Base-by-base conservation (phyloP, 30 jellyfish, hydroid and myxozoan species). In the Sanderia malayensis region DNA sequence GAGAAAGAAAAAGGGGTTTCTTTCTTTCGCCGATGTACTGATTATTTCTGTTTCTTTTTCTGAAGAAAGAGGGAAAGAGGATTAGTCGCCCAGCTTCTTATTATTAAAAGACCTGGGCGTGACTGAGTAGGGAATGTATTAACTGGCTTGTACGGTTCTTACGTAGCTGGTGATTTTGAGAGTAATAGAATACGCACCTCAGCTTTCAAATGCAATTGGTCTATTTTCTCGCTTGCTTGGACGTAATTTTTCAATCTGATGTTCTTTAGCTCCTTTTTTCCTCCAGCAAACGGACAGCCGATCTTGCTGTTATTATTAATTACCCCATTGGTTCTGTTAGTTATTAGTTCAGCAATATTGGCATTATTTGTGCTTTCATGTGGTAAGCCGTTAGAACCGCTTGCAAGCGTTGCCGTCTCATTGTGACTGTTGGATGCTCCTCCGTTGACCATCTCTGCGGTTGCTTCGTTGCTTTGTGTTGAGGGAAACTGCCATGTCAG, bases 181-280 rank as follows among this genome's bases (percentile, higher is more conserved):
- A n/a, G n/a, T n/a, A n/a, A 64, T 15, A 28, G 46, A 2, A 1
- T n/a, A 23, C 81, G 26, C 65, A 77, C 89, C 73, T 63, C 29
- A 6, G 89, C 74, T 24, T 77, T 64, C 47, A 7, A 26, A 52
- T 77, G 89, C 75, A 77, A 64, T 4, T 77, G 63, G 30, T 77
- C 97, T 68, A 59, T 81, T 75, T 32, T 90, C 71, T 44, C 95
- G 69, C 63, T 86, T 17, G 33, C 94, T 58, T 61, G 47, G 67
- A 61, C 88, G 76, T 73, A 88, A 53, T 75, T 80, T 71, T 73
- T 88, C 78, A 93, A 57, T 4, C 79, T 76, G 41, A 80, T 53
- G 21, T 53, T 77, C 13, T 65, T 77, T 58, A 77, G 67, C 33
- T 63, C 69, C 15, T 37, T 77, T 58, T 77, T 63, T 24, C 89